A percentile compares a stretch with the other conserved stretches of the same genome.
These are phyloP conservation scores for Nycticorax nycticorax DNA, from an alignment of 2,113 vertebrate genomes.

Conservation along the genomic window DNA sequence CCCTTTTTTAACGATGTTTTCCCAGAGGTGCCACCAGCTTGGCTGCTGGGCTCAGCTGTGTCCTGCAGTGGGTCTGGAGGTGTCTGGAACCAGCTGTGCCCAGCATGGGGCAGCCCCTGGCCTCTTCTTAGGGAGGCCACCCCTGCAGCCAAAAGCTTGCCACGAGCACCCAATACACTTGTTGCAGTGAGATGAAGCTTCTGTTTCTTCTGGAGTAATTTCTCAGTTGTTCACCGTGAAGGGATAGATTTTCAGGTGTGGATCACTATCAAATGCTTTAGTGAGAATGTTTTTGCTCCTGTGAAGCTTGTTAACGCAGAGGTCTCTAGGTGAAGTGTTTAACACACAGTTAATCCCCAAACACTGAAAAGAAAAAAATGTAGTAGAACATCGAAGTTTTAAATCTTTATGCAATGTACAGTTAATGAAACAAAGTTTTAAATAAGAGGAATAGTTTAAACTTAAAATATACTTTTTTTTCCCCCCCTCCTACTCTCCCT, in stretches of 20 bases:
- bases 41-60: neutral
- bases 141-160: neutral
- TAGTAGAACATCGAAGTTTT: neutral
- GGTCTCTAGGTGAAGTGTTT: neutral
- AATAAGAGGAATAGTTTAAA: neutral
- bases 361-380: neutral
- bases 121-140: neutral
- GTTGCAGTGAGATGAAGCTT: neutral
- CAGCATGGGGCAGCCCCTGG: neutral
- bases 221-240: neutral
- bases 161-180: neutral
- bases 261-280: neutral
- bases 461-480: neutral
- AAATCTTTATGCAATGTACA: neutral
- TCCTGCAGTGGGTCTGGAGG: neutral
- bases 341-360: neutral
- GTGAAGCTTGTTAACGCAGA: neutral
- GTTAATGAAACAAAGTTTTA: neutral
- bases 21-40: neutral
- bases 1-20: neutral
- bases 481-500: neutral
- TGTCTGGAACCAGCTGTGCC: neutral
- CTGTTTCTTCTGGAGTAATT: neutral
- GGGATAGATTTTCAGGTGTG: neutral
- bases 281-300: neutral